Evolutionary conservation across 2,888 invertebrate genomes (phyloP), one percentile per base, ranked within the genome.

Genomic region (Noctua janthina): DNA sequence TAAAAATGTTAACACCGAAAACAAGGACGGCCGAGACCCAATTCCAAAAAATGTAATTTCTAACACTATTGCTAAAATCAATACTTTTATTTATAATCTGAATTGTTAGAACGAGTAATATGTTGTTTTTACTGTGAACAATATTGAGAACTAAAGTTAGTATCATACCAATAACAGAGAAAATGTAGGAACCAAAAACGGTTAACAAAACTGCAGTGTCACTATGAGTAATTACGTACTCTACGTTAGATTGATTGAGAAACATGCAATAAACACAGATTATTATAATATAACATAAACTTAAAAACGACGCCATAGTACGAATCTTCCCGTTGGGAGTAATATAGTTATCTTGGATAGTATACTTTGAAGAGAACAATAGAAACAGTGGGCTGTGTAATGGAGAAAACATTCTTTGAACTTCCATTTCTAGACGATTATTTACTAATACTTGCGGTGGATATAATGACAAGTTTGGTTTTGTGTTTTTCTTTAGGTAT

Each of bases 1-100:
- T 49, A n/a, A 70, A 70, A 49, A 70, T 49, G 29, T 70, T 49
- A 29, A 70, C 69, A 49, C 29, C 49, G 29, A 49, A 70, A 70
- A 49, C 68, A n/a, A 29, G 20, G 29, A 11, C 7, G 6, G 20
- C 49, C 29, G 69, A 20, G 11, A 70, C 7, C 69, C 69, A 20
- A 49, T 70, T 70, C 49, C 49, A 49, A 70, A 70, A 29, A 20
- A 70, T 70, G 49, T 8, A 39, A 39, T 39, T 39, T 39, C 39
- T 39, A 39, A 39, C 39, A 39, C 39, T 39, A 4, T 39, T 39
- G 39, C 39, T 39, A 39, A 39, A 39, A 39, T 39, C 39, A 4
- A 39, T 39, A 39, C 39, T 39, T 39, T 39, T 39, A 4, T 39
- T 39, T 39, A 39, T 39, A 39, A 39, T 39, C 39, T 39, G 39